Evolutionary conservation across 2,888 invertebrate genomes (phyloP).

Genomic region (Agrochola macilenta): DNA sequence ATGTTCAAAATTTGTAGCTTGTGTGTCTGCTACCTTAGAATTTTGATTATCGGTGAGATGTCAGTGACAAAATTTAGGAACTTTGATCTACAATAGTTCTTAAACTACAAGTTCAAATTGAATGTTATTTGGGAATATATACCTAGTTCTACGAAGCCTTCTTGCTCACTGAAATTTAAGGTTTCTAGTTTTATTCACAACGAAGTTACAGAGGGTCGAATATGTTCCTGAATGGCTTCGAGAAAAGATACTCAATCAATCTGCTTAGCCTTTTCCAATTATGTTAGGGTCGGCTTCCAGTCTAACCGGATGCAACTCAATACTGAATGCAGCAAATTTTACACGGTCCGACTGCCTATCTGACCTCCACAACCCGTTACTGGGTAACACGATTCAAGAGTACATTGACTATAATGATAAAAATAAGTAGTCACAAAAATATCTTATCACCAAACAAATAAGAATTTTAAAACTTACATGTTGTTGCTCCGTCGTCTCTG

Average conservation of each 20-base stretch:
- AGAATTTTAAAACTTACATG: slow-evolving; percentile 51
- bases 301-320: neutral
- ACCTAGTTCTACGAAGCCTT: too few species aligned
- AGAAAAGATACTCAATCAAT: neutral
- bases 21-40: too few species aligned
- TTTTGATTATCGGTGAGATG: too few species aligned
- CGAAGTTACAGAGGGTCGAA: too few species aligned
- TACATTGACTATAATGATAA: slow-evolving; percentile 19
- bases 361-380: neutral
- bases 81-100: too few species aligned
- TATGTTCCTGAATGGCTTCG: too few species aligned
- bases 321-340: neutral
- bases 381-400: neutral
- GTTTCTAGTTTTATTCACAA: too few species aligned
- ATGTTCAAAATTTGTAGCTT: too few species aligned
- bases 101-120: too few species aligned
- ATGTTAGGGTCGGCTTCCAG: neutral
- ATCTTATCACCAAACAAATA: slow-evolving; percentile 37
- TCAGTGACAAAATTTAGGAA: too few species aligned
- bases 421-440: neutral
- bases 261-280: neutral
- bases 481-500: slow-evolving; percentile 32
- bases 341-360: neutral
- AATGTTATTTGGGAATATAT: too few species aligned
- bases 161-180: too few species aligned